Evolutionary conservation across 2,113 vertebrate genomes (phyloP).

Genomic region (Chionis minor): DNA sequence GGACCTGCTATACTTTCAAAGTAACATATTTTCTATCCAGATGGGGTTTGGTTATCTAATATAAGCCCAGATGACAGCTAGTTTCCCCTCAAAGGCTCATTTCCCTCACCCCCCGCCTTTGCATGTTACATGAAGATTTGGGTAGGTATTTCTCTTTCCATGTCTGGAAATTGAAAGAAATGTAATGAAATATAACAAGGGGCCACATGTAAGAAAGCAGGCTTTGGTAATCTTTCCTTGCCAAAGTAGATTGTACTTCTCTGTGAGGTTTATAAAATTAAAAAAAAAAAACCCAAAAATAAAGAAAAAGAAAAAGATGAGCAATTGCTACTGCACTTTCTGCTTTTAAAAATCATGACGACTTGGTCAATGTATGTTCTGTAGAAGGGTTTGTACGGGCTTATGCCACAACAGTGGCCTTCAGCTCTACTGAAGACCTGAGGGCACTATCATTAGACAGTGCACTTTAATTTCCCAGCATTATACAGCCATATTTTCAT

Average conservation of each 20-base stretch:
- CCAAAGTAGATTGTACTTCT: not conserved
- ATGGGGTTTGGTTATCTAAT: not conserved
- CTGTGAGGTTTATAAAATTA: not conserved
- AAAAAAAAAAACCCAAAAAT: not conserved
- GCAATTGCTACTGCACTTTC: not conserved
- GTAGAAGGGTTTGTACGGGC: not conserved
- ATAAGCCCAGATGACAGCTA: not conserved
- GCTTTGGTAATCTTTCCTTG: not conserved
- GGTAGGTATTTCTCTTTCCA: not conserved
- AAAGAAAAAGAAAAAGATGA: not conserved
- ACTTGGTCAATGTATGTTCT: not conserved
- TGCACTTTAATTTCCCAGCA: conserved; percentile 14
- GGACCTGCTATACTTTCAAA: not conserved
- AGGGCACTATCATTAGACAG: not conserved
- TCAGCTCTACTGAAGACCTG: not conserved
- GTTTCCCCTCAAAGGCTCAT: not conserved
- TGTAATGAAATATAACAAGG: not conserved
- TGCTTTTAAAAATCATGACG: not conserved
- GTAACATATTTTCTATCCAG: not conserved
- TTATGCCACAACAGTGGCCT: not conserved
- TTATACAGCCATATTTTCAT: not conserved
- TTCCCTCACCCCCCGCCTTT: not conserved
- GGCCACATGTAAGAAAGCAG: not conserved
- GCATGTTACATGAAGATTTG: not conserved
- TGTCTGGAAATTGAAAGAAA: not conserved